These are phyloP conservation scores for Coregonus ussuriensis DNA, from an alignment of 2,797 vertebrate genomes.

Conservation along the genomic window DNA sequence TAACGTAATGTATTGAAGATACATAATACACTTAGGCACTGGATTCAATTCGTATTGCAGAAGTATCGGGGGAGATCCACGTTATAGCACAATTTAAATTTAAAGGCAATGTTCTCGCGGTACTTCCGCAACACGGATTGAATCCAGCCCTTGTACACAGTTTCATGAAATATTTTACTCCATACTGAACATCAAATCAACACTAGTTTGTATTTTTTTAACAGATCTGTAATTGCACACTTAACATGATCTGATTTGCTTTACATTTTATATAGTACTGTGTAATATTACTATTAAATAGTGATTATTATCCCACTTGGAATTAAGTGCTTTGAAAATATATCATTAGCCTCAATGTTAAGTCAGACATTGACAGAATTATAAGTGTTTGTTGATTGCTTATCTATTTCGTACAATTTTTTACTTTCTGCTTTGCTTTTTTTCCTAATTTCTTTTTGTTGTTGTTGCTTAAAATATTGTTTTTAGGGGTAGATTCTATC, in stretches of 20 bases:
- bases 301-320: conserved; percentile 57
- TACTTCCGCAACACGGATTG: too few relatives aligned
- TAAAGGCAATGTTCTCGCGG: too few relatives aligned
- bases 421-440: conserved; percentile 1
- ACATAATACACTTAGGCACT: too few relatives aligned
- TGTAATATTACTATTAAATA: conserved; percentile 45
- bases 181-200: conserved; percentile 30
- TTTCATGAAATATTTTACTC: conserved; percentile 1
- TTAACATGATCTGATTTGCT: conserved; percentile 18
- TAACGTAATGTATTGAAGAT: not conserved
- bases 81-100: too few relatives aligned
- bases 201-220: conserved; percentile 22
- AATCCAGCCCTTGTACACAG: not conserved
- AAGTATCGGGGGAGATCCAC: too few relatives aligned
- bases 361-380: conserved; percentile 35
- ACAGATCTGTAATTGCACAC: conserved; percentile 54
- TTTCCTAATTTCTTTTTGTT: not conserved
- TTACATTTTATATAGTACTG: conserved; percentile 44
- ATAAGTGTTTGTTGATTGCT: conserved; percentile 23
- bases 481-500: too few relatives aligned
- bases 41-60: not conserved
- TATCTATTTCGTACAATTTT: conserved; percentile 5
- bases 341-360: too few relatives aligned
- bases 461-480: not conserved
- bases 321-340: conserved; percentile 54